Evolutionary conservation across 1,140 invertebrate species (phyloP).

Genomic region (Zaprionus taronus): DNA sequence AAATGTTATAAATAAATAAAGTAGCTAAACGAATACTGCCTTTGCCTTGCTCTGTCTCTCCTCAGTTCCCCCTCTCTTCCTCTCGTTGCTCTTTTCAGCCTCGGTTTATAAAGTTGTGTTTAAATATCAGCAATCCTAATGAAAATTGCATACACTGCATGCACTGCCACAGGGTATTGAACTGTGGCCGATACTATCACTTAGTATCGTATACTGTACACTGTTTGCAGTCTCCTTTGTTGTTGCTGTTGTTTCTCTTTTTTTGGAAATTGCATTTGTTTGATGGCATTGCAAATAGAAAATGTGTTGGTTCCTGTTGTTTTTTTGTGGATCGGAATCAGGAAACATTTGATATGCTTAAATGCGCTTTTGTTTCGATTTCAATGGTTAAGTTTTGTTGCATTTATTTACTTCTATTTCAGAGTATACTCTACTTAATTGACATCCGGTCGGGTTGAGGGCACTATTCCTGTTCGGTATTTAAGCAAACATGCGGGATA

Average conservation of each 20-base stretch:
- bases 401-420: slow-evolving; percentile 5
- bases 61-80: too few relatives aligned
- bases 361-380: slow-evolving; percentile 48
- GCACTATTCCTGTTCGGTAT: background rate
- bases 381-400: slow-evolving; percentile 7
- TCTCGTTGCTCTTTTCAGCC: slow-evolving; percentile 1
- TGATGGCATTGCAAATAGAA: slow-evolving; percentile 9
- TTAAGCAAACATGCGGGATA: background rate
- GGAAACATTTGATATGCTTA: slow-evolving; percentile 53
- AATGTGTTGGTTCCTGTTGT: background rate
- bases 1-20: slow-evolving; percentile 73
- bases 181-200: slow-evolving; percentile 9
- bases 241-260: background rate
- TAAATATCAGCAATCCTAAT: slow-evolving; percentile 46
- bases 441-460: slow-evolving; percentile 11
- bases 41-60: slow-evolving; percentile 16
- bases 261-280: slow-evolving; percentile 17
- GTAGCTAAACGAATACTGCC: slow-evolving; percentile 44
- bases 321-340: slow-evolving; percentile 23
- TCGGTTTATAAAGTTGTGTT: slow-evolving; percentile 23
- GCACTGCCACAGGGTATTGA: slow-evolving; percentile 44
- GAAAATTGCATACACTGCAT: slow-evolving; percentile 54
- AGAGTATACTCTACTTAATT: slow-evolving; percentile 17
- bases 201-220: slow-evolving; percentile 8
- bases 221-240: background rate